These are phyloP conservation scores for Ennomos erosarius DNA, from an alignment of 2,888 invertebrate species.

Conservation along the genomic window DNA sequence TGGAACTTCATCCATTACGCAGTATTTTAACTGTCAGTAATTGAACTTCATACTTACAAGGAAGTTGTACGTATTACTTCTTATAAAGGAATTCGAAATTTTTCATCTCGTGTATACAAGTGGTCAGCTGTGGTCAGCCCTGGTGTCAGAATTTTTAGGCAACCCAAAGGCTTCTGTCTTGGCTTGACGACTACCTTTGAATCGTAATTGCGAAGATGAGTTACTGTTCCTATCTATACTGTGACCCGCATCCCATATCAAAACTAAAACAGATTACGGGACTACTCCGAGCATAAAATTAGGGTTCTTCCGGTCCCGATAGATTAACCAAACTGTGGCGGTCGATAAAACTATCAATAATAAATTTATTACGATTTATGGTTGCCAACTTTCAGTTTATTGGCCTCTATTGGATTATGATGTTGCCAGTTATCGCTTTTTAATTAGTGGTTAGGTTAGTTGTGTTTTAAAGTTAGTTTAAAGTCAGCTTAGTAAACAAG, in stretches of 20 bases:
- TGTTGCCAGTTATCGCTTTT: conserved; percentile 16
- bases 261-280: conserved; percentile 40
- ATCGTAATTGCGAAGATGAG: background rate
- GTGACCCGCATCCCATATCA: conserved; percentile 25
- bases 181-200: too few relatives aligned
- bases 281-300: conserved; percentile 35
- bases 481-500: too few relatives aligned
- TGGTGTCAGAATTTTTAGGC: too few relatives aligned
- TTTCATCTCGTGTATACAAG: too few relatives aligned
- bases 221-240: conserved; percentile 8
- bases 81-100: too few relatives aligned
- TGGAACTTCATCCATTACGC: conserved; percentile 1
- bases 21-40: conserved; percentile 10
- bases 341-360: conserved; percentile 40
- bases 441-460: conserved; percentile 5
- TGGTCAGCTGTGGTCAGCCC: too few relatives aligned
- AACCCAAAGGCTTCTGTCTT: too few relatives aligned
- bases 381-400: conserved; percentile 13
- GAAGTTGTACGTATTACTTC: too few relatives aligned
- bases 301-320: conserved; percentile 39
- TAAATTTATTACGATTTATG: conserved; percentile 39
- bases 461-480: background rate
- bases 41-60: background rate
- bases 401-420: conserved; percentile 16
- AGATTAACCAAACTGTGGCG: conserved; percentile 33